Base-by-base conservation (phyloP, 2,113 vertebrate species). In the Pseudorhombus dupliciocellatus region DNA sequence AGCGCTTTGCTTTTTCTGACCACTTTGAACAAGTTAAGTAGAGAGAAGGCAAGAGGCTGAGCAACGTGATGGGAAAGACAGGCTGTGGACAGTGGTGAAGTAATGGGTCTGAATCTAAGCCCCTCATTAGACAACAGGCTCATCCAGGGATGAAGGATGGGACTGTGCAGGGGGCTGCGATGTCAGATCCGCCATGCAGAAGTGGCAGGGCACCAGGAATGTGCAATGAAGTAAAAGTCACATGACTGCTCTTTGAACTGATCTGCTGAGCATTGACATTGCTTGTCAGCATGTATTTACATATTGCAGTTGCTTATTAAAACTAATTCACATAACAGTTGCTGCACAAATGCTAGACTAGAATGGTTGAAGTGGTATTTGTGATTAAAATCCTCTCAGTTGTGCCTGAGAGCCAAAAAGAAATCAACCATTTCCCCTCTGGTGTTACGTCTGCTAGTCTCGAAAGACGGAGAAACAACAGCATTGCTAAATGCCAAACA, bases 41-140 rank as follows among this genome's bases (percentile, higher is more conserved):
- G 68, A 71, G 54, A 52, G 25, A 54, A 65, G 63, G 53, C 58
- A n/a, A 63, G 56, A 18, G 28, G 58, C 60, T 70, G 75, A 60
- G 60, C 48, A 75, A 74, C 60, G 37, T 69, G 62, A 81, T 64
- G 74, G 58, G 53, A 80, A 68, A 73, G 70, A 72, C 70, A 78
- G 80, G 67, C 42, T 4, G 31, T 79, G 68, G 48, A 72, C 82
- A 78, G 73, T 70, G 72, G 73, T 67, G 77, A 80, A 87, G 83
- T 79, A 83, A 84, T 81, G 77, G 73, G 48, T 67, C 55, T 59
- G 59, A 79, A 79, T 84, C 31, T 79, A 84, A 85, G 82, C 70
- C 68, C 70, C 84, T 89, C 84, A 86, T 90, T 86, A 89, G 79
- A 70, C 76, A 53, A 15, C 44, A 51, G 26, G 65, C 65, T 79